phyloP scores from a whole-genome alignment of 2,797 vertebrate genomes.

The Xiphorhynchus erythropygius region DNA sequence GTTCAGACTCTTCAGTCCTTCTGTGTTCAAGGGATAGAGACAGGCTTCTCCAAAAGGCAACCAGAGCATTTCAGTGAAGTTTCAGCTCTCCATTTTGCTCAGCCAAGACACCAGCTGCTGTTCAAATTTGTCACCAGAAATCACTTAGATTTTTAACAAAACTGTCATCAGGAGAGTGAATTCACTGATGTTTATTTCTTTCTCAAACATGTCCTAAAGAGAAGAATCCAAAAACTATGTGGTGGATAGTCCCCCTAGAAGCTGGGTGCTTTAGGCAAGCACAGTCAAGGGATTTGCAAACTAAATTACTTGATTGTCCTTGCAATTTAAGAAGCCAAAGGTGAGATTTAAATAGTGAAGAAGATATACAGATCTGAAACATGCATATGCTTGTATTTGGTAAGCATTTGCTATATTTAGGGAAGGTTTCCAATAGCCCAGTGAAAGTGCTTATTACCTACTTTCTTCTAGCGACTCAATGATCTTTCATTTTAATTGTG shows the following conservation, averaged over 20 bases:
- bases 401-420: not conserved
- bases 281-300: not conserved
- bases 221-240: not conserved
- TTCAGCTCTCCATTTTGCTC: not conserved
- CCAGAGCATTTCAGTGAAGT: not conserved
- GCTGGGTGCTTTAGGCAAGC: not conserved
- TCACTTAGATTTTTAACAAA: not conserved
- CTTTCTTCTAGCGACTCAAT: not conserved
- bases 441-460: not conserved
- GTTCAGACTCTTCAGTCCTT: not conserved
- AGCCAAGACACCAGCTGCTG: not conserved
- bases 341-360: not conserved
- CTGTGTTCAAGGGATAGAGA: not conserved
- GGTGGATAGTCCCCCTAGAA: not conserved
- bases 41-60: not conserved
- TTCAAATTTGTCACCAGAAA: not conserved
- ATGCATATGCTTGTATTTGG: not conserved
- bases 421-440: not conserved
- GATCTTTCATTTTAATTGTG: not conserved
- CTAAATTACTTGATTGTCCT: not conserved
- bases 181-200: not conserved
- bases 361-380: not conserved
- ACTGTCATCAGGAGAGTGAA: not conserved
- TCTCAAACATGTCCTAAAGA: not conserved
- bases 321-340: not conserved